Conservation (phyloP, 30 jellyfish, hydroid and myxozoan genomes). For the Phacellophora camtschatica region DNA sequence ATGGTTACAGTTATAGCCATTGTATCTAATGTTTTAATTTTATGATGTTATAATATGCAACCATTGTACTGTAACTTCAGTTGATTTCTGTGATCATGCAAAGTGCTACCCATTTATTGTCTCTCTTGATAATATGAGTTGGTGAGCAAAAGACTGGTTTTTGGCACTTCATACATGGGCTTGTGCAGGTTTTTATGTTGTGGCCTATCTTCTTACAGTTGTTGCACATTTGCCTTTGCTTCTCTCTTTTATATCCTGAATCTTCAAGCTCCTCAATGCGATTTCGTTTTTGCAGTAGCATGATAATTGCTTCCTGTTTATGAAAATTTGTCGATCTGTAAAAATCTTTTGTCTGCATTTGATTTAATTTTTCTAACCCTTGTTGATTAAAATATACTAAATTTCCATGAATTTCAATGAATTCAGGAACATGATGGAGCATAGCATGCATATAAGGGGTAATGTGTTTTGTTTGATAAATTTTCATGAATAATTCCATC, state of each 20-base stretch:
- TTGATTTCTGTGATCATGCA: not conserved
- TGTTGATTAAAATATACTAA: not conserved
- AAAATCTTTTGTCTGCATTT: not conserved
- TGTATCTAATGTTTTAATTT: no score
- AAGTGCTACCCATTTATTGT: not conserved
- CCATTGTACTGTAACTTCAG: no score
- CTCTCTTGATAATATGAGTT: not conserved
- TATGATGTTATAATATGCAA: no score
- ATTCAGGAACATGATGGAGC: conserved; percentile 4
- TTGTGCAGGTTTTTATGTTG: conserved; percentile 23
- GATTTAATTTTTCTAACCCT: conserved; percentile 2
- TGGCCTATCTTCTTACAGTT: conserved; percentile 24
- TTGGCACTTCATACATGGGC: not conserved
- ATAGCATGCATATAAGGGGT: conserved; percentile 16
- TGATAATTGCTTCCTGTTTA: not conserved
- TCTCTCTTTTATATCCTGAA: not conserved
- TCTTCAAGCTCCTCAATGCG: conserved; percentile 6
- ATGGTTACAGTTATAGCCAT: no score
- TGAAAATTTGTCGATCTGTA: not conserved
- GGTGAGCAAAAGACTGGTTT: not conserved
- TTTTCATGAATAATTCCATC: not conserved
- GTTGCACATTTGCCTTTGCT: not conserved
- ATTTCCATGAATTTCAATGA: not conserved
- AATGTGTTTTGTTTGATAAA: not conserved
- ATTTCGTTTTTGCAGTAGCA: conserved; percentile 1